Base-by-base conservation (phyloP, 2,888 invertebrate genomes). In the Microctonus brassicae region DNA sequence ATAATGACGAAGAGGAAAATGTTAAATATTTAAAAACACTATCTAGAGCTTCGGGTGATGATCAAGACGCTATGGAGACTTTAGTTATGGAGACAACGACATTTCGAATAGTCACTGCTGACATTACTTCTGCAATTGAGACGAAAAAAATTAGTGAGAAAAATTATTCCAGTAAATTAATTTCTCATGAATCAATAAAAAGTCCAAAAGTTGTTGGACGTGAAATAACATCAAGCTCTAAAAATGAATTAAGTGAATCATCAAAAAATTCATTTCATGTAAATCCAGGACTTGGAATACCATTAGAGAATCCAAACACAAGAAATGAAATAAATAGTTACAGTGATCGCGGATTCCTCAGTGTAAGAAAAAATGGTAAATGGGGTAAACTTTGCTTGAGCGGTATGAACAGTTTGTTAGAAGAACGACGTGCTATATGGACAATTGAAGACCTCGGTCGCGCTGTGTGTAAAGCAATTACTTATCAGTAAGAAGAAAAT, bases 351-450 rank as follows among this genome's bases (percentile, higher is more conserved):
- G 94, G 94, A 29, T 93, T 91, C 79, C 89, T 94, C 34, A 93
- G 93, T 91, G 92, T 94, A 1, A 89, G 93, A 39, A 93, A 93
- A 81, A 91, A 92, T 77, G 94, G 94, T 0, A 89, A 90, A 61
- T 95, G 95, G 95, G 94, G 94, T 5, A 93, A 94, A 82, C 88
- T 94, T 4, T 95, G 95, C 78, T 90, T 94, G 20, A 92, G 93
- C 75, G 92, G 91, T 75, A 92, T 93, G 80, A 89, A 90, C 58
- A 90, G 91, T 75, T 89, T 92, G 0, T 89, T 91, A 2, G 87
- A 89, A 39, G 89, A 90, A 73, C 90, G 91, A 1, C 90, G 90
- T 63, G 90, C 91, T 61, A 88, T 90, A 2, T 91, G 92, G 88
- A 90, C 92, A 79, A 88, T 94, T 34, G 90, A 91, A 22, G 94